Conservation (phyloP, 2,797 vertebrate genomes). For the Fratercula arctica region DNA sequence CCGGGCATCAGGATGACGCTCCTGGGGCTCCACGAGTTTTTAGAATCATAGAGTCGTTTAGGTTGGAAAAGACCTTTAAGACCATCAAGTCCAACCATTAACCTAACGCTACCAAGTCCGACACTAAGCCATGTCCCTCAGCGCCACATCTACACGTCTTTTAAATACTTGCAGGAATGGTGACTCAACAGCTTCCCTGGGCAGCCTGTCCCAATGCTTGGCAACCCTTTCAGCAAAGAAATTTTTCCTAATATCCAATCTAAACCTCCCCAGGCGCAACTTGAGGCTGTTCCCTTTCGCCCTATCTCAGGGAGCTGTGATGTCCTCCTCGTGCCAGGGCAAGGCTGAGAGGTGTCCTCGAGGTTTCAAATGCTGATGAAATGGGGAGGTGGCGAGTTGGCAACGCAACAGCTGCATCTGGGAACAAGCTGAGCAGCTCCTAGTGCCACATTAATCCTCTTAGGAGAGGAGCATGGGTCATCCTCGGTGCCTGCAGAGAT, state of each 20-base stretch:
- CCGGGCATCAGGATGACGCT: accelerated
- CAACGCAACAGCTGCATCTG: background rate
- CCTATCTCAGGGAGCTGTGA: background rate
- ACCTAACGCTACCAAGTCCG: background rate
- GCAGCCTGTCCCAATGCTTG: background rate
- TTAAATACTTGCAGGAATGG: background rate
- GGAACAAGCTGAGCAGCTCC: background rate
- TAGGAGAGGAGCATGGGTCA: background rate
- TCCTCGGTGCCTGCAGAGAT: background rate
- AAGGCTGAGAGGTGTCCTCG: background rate
- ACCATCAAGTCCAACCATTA: accelerated
- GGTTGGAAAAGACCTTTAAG: background rate
- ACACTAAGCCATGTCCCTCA: background rate
- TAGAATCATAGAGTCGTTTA: accelerated
- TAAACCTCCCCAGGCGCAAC: background rate
- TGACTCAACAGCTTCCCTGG: background rate
- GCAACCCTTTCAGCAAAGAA: accelerated
- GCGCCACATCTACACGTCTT: accelerated
- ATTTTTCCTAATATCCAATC: background rate
- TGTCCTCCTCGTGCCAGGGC: background rate
- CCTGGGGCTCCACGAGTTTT: background rate
- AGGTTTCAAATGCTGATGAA: background rate
- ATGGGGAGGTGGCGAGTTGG: background rate
- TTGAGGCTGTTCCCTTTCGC: background rate
- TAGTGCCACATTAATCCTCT: background rate